Base-by-base conservation (phyloP, 2,888 invertebrate genomes). In the Drosophila subquinaria region DNA sequence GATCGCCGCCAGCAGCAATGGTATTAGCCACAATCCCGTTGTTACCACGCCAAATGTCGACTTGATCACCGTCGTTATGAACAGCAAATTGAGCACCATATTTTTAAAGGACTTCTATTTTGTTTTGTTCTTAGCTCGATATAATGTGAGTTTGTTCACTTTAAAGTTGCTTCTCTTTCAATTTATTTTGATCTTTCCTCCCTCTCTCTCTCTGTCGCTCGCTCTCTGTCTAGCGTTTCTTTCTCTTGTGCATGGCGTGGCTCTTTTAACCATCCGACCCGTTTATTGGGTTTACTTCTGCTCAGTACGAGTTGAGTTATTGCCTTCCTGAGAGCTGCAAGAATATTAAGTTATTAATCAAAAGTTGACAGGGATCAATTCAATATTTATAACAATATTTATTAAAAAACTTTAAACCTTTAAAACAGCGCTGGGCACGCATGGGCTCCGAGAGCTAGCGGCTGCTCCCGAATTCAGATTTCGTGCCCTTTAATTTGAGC, bases 21-120 rank as follows among this genome's bases (percentile, higher is more conserved):
- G 97, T 69, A 97, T 95, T 61, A 97, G 93, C 97, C 97, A 97
- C 4, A 97, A 93, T 13, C 97, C 95, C 3, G 96, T 96, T n/a
- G 95, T 95, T 3, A 95, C 94, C 66, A 97, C 94, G 43, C 96
- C 96, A 71, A 96, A 94, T 0, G 96, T 96, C 40, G 93, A 93
- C 89, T 96, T 96, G 76, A 96, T 93, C 70, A 96, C 96, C 69
- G 96, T 95, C n/a, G 96, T 95, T 63, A 96, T 95, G 73, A 96
- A 93, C 55, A 97, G 94, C 13, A 96, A 94, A 91, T 95, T 96
- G 50, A 97, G 93, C 87, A 95, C 96, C 96, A 96, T 96, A 82
- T 80, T 82, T 80, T 92, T 52, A 17, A 27, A 61, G 17, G 17
- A 13, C 15, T 23, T 23, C 3, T 23, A 2, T 23, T 23, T 23